Conservation (phyloP, 2,113 vertebrate species). For the Anhinga anhinga region DNA sequence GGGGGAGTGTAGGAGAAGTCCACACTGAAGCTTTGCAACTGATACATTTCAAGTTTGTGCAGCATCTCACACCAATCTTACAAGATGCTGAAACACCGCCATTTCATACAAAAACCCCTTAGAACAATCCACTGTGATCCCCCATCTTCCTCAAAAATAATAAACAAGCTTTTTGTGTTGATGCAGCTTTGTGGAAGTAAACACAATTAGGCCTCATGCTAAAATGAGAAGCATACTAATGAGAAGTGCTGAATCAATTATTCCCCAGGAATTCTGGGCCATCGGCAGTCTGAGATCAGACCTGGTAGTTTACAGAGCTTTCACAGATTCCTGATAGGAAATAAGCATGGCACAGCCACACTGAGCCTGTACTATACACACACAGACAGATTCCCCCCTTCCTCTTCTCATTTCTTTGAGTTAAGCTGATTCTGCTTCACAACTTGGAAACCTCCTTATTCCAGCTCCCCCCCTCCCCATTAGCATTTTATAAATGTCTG, state of each 20-base stretch:
- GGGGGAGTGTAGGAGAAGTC: neutral
- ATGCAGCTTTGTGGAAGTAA: slow-evolving; percentile 25
- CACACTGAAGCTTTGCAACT: neutral
- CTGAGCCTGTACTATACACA: neutral
- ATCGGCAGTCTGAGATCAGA: neutral
- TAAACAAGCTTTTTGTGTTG: neutral
- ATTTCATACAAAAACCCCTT: neutral
- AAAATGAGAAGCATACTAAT: slow-evolving; percentile 29
- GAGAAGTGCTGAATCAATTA: slow-evolving; percentile 34
- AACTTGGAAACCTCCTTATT: neutral
- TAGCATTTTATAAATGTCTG: neutral
- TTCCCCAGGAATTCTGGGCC: slow-evolving; percentile 1
- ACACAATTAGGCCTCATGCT: slow-evolving; percentile 12
- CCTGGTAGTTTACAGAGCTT: neutral
- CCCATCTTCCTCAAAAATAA: neutral
- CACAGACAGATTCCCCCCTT: neutral
- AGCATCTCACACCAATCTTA: neutral
- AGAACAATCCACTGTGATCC: neutral
- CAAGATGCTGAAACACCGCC: neutral
- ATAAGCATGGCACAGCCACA: neutral
- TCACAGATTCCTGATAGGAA: neutral
- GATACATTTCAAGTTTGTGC: neutral
- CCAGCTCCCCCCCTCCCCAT: neutral
- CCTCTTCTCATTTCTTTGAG: neutral
- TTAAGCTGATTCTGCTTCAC: neutral